A percentile compares a stretch with the other conserved stretches of the same genome.
Evolutionary conservation across 1,140 invertebrate species (phyloP).

Genomic region (Mylabris phalerata): DNA sequence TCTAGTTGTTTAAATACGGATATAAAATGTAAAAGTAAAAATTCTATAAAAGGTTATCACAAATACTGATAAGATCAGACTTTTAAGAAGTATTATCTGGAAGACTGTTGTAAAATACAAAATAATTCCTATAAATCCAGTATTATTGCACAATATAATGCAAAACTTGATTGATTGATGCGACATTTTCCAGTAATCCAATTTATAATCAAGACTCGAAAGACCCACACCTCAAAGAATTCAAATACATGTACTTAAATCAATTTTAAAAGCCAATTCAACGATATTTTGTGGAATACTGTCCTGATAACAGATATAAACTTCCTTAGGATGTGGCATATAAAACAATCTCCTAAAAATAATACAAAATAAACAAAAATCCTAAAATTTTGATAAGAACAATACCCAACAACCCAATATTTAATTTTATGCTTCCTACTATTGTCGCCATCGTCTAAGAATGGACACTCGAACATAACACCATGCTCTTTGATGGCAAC

Average conservation of each 20-base stretch:
- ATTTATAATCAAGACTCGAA: too few relatives aligned
- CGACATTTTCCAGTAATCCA: too few relatives aligned
- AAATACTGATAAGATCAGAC: too few relatives aligned
- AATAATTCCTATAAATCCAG: too few relatives aligned
- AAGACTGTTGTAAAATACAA: too few relatives aligned
- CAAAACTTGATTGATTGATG: too few relatives aligned
- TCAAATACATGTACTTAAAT: background rate
- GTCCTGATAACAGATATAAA: conserved; percentile 75
- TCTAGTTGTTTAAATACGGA: too few relatives aligned
- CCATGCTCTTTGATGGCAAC: conserved; percentile 72
- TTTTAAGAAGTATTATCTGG: too few relatives aligned
- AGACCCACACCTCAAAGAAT: too few relatives aligned
- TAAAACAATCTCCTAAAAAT: conserved; percentile 61
- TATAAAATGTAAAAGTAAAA: too few relatives aligned
- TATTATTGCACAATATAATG: too few relatives aligned
- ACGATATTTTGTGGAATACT: conserved; percentile 71
- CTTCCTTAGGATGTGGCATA: conserved; percentile 61
- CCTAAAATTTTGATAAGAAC: conserved; percentile 10
- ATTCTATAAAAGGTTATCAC: too few relatives aligned
- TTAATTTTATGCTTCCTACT: conserved; percentile 32
- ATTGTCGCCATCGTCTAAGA: conserved; percentile 28
- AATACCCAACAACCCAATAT: conserved; percentile 46
- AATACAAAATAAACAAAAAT: background rate
- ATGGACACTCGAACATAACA: conserved; percentile 52
- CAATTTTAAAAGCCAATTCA: conserved; percentile 69